A percentile compares a stretch with the other conserved stretches of the same genome.
Conservation (phyloP, 2,797 vertebrate genomes). For the Harpagifer antarcticus region DNA sequence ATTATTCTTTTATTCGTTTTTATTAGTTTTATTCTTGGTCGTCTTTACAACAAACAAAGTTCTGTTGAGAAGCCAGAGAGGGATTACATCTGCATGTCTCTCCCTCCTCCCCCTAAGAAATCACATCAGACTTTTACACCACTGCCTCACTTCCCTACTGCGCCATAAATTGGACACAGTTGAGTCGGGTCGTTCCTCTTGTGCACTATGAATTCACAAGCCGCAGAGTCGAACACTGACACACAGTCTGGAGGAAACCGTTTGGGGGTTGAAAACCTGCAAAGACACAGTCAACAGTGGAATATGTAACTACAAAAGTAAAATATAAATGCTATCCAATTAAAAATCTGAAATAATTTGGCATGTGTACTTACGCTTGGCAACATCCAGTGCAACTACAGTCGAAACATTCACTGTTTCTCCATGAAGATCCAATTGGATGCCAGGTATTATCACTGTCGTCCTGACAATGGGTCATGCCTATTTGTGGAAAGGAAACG, state of each 20-base stretch:
- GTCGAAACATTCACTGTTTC: constrained; percentile 40
- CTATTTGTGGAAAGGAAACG: neutral
- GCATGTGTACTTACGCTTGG: constrained; percentile 24
- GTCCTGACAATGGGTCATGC: no score
- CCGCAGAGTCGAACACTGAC: constrained; percentile 55
- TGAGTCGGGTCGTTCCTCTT: constrained; percentile 59
- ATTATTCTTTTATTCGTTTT: no score
- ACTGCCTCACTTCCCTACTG: constrained; percentile 54
- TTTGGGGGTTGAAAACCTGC: constrained; percentile 42
- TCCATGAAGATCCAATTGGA: constrained; percentile 54
- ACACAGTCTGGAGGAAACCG: accelerated
- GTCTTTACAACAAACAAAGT: neutral
- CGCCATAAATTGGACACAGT: constrained; percentile 14
- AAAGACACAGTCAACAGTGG: constrained; percentile 5
- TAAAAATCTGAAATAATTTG: neutral
- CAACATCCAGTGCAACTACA: constrained; percentile 45
- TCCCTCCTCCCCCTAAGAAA: neutral
- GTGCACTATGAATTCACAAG: constrained; percentile 70
- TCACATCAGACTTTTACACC: neutral
- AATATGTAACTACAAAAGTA: neutral
- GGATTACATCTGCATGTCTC: neutral
- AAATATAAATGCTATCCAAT: neutral
- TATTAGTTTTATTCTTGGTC: no score
- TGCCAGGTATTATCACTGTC: constrained; percentile 46
- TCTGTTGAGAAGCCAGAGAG: neutral